Conservation (phyloP, 2,888 invertebrate species). For the Calliphora vomitoria region DNA sequence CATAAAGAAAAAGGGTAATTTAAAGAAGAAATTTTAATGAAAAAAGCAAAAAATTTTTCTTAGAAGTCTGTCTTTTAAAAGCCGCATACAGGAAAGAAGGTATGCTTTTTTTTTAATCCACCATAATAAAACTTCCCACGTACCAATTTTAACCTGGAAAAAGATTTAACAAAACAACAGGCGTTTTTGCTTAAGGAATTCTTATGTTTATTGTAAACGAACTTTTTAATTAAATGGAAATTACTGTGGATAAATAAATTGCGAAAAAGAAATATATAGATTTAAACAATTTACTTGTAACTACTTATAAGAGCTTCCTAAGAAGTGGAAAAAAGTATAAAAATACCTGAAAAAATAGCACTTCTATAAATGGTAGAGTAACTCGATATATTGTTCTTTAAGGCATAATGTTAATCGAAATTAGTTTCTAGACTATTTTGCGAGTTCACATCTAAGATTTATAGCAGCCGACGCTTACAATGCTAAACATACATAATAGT, state of each 20-base stretch:
- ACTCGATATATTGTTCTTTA: too few species aligned
- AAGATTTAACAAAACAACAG: not conserved
- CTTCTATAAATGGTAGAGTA: too few species aligned
- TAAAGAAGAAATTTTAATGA: slow-evolving; percentile 35
- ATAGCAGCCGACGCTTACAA: too few species aligned
- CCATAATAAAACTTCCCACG: slow-evolving; percentile 67
- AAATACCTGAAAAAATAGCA: too few species aligned
- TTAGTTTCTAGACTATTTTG: too few species aligned
- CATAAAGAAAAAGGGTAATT: slow-evolving; percentile 39
- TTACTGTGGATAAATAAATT: not conserved
- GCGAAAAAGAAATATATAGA: not conserved
- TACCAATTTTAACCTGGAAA: slow-evolving; percentile 39
- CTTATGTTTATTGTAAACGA: not conserved
- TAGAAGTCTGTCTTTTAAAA: slow-evolving; percentile 43
- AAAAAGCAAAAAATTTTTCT: slow-evolving; percentile 29
- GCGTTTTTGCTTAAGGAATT: not conserved
- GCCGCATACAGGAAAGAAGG: slow-evolving; percentile 9
- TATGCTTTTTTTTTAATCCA: slow-evolving; percentile 43
- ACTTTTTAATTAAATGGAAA: not conserved
- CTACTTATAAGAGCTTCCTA: too few species aligned
- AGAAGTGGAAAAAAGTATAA: too few species aligned
- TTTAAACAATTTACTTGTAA: too few species aligned
- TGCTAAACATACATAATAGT: too few species aligned
- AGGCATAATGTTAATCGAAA: too few species aligned
- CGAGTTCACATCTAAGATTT: too few species aligned